Conservation (phyloP, 2,797 vertebrate genomes). For the Mus spretus region DNA sequence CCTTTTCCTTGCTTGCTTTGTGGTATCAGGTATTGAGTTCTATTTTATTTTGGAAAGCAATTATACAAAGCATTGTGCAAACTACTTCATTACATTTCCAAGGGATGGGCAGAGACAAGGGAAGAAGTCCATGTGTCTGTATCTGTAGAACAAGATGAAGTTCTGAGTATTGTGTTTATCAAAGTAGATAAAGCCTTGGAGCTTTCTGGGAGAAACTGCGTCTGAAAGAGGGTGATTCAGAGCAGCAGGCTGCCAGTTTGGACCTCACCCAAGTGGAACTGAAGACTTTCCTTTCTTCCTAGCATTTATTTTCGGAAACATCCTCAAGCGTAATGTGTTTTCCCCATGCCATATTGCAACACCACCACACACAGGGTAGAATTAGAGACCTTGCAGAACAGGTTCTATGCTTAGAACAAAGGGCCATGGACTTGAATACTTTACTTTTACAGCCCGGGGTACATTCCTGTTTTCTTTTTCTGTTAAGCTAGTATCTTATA, state of each 20-base stretch:
- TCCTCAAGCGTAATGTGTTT: background rate
- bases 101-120: background rate
- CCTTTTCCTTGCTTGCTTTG: background rate
- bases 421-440: background rate
- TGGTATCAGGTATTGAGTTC: background rate
- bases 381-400: constrained; percentile 55
- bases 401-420: background rate
- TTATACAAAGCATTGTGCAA: constrained; percentile 39
- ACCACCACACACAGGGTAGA: background rate
- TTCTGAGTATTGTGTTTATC: constrained; percentile 40
- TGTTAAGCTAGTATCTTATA: background rate
- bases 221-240: constrained; percentile 44
- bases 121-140: background rate
- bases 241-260: constrained; percentile 5
- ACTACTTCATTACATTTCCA: background rate
- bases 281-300: background rate
- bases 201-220: background rate
- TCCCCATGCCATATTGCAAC: background rate
- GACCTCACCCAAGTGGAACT: background rate
- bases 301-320: constrained; percentile 58
- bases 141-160: constrained; percentile 14
- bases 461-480: background rate
- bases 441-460: background rate
- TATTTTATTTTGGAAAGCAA: background rate
- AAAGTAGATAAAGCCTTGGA: constrained; percentile 44